Conservation (phyloP, 2,797 vertebrate species). For the Smutsia temminckii region DNA sequence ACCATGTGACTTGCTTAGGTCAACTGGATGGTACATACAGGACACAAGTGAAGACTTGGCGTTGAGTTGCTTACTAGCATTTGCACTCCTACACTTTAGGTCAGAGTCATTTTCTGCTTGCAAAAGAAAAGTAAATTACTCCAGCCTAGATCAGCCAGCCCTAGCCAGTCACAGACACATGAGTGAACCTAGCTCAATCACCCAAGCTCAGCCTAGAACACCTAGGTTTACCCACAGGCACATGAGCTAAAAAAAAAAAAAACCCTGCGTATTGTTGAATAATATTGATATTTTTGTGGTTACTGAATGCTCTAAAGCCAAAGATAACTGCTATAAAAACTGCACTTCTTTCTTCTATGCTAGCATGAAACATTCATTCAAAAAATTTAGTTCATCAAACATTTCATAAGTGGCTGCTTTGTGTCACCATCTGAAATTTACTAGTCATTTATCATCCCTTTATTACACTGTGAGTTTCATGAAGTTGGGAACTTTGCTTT, state of each 20-base stretch:
- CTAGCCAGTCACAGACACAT: background rate
- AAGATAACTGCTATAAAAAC: background rate
- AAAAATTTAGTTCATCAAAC: background rate
- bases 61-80: background rate
- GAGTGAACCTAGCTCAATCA: background rate
- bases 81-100: background rate
- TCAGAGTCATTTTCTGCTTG: background rate
- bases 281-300: background rate
- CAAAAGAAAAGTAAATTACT: background rate
- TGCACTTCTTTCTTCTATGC: background rate
- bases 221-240: background rate
- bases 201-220: background rate
- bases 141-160: background rate
- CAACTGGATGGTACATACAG: background rate
- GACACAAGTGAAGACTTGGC: background rate
- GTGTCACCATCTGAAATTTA: background rate
- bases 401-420: background rate
- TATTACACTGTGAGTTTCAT: background rate
- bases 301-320: background rate
- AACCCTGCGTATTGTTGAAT: background rate
- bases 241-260: background rate
- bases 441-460: background rate
- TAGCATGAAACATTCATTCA: conserved; percentile 8
- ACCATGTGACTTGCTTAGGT: background rate
- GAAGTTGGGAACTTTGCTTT: background rate